Evolutionary conservation across 1,140 invertebrate genomes (phyloP), one percentile per base, ranked within the genome.

Genomic region (Pantala flavescens): DNA sequence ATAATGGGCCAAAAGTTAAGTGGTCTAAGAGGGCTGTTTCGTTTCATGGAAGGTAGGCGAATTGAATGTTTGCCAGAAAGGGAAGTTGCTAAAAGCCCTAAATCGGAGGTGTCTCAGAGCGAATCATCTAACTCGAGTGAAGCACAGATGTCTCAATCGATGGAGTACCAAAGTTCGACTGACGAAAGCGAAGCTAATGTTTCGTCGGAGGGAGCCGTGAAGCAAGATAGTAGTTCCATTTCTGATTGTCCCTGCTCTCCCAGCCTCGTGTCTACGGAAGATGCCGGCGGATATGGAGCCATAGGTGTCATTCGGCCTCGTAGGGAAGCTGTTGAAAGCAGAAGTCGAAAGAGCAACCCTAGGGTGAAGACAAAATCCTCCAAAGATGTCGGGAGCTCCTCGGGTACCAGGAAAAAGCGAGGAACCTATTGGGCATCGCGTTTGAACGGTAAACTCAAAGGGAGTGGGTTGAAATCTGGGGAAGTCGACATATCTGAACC

Each of bases 391-490:
- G 28, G 24, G 0, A 14, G 24, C 19, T 24, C 24, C 7, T 72
- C 42, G 24, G 28, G 71, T 10, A 24, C 24, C 9, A 10, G 71
- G 12, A 72, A 72, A 11, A 72, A 72, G 24, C 21, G 42, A n/a
- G 42, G n/a, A n/a, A 72, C 24, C 42, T 24, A 28, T n/a, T 72
- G 71, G 71, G 71, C 42, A 12, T 72, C n/a, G 5, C 49, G 49
- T 21, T 12, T 63, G 2, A 63, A 63, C 12, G 49, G 49, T 3
- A 63, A 63, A 73, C 85, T 84, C 70, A 87, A 87, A 82, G 80
- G 79, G 75, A 84, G 82, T 12, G 84, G 82, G 80, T 87, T 83
- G 75, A 82, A 80, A 23, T 82, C 82, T 77, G 84, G 72, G 77
- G 78, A 80, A 82, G 83, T 76, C 79, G 82, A 79, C 83, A 81